Conservation (phyloP, 2,113 vertebrate genomes). For the Plestiodon gilberti region DNA sequence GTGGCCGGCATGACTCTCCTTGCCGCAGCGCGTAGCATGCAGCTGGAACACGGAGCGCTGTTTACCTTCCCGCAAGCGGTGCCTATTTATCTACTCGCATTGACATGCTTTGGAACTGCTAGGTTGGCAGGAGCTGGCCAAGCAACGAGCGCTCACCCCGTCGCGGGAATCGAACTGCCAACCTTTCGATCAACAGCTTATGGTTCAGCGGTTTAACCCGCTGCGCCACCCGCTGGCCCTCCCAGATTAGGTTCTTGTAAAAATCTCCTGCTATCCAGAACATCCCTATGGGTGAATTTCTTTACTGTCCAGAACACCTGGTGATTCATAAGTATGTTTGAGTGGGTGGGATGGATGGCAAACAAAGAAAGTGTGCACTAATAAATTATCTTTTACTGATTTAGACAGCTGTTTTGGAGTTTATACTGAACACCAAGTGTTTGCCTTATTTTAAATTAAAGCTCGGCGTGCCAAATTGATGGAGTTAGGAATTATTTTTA, state of each 20-base stretch:
- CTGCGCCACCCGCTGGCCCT: no score
- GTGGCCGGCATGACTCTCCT: no score
- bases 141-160: no score
- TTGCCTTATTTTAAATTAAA: not conserved
- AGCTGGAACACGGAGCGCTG: no score
- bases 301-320: not conserved
- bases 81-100: no score
- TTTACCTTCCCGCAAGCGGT: no score
- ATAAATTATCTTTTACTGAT: not conserved
- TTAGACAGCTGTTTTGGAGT: not conserved
- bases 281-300: not conserved
- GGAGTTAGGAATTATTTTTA: slow-evolving; percentile 13
- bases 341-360: not conserved
- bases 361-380: not conserved
- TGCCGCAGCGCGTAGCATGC: no score
- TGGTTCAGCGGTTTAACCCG: no score
- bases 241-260: not conserved
- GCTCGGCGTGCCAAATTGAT: not conserved
- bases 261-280: not conserved
- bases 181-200: no score
- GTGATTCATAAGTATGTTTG: not conserved
- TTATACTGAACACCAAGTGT: not conserved
- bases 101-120: no score
- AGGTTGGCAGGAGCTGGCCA: no score
- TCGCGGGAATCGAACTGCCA: no score